These are phyloP conservation scores for Megastigmus dorsalis DNA, from an alignment of 2,888 invertebrate genomes.

Conservation along the genomic window DNA sequence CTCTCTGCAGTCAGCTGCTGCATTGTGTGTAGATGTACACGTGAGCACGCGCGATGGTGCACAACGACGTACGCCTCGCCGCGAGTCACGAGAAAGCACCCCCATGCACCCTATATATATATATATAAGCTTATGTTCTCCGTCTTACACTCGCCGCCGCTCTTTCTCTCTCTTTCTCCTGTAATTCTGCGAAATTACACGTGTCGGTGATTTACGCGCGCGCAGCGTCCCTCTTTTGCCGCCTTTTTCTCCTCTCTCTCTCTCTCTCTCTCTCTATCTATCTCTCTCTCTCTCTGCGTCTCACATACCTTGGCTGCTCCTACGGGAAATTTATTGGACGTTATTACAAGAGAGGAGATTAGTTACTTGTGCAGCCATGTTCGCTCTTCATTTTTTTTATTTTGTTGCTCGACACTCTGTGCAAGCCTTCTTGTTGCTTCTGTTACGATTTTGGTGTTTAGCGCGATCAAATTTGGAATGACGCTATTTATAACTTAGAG, in stretches of 20 bases:
- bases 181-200: constrained; percentile 41
- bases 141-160: background rate
- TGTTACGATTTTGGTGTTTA: no score
- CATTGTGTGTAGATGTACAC: no score
- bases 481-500: no score
- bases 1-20: no score
- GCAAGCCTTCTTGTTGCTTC: no score
- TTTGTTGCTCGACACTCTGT: no score
- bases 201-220: constrained; percentile 40
- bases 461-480: no score
- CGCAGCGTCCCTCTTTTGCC: background rate
- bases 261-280: no score
- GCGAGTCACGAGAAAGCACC: background rate
- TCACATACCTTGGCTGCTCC: background rate
- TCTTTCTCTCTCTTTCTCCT: background rate
- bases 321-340: constrained; percentile 12
- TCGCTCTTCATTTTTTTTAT: background rate
- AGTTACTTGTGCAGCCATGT: background rate
- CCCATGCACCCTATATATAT: no score
- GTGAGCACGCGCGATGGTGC: background rate
- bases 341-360: constrained; percentile 1
- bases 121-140: no score
- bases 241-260: background rate
- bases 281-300: background rate
- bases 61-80: background rate